phyloP scores from a whole-genome alignment of 2,888 invertebrate genomes.

The Protophormia terraenovae region DNA sequence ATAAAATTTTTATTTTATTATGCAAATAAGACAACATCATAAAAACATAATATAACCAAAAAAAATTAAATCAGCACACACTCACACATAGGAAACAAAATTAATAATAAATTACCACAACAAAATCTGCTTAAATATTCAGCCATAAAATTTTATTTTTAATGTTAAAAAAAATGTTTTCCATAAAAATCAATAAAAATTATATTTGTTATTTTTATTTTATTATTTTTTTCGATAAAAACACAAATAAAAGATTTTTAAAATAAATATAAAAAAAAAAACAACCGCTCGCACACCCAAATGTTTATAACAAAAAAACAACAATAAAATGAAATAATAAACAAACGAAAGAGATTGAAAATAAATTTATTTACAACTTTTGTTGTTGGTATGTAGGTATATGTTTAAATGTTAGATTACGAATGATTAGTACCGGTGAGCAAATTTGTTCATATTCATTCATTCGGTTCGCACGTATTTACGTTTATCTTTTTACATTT shows the following conservation, averaged over 20 bases:
- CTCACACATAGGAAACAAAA: conserved; percentile 8
- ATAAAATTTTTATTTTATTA: conserved; percentile 26
- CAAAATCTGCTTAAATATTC: not conserved
- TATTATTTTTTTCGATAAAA: not conserved
- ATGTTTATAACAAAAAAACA: not conserved
- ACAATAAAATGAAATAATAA: not conserved
- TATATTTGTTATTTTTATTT: too few relatives aligned
- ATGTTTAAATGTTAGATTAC: too few relatives aligned
- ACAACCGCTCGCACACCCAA: not conserved
- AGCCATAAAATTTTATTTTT: not conserved
- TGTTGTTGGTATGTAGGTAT: too few relatives aligned
- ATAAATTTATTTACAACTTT: not conserved
- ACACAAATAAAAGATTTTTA: not conserved
- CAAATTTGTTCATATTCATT: too few relatives aligned
- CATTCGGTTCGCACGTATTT: not conserved
- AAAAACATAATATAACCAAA: not conserved
- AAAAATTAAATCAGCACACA: not conserved
- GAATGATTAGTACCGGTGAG: not conserved
- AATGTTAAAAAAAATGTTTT: not conserved
- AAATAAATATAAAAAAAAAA: too few relatives aligned
- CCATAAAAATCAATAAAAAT: conserved; percentile 4
- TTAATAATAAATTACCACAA: conserved; percentile 7
- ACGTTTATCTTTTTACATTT: conserved; percentile 16
- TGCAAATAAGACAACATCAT: conserved; percentile 38
- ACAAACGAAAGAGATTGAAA: not conserved